Evolutionary conservation across 2,797 vertebrate species (phyloP), one percentile per base, ranked within the genome.

Genomic region (Crypturellus tataupa): DNA sequence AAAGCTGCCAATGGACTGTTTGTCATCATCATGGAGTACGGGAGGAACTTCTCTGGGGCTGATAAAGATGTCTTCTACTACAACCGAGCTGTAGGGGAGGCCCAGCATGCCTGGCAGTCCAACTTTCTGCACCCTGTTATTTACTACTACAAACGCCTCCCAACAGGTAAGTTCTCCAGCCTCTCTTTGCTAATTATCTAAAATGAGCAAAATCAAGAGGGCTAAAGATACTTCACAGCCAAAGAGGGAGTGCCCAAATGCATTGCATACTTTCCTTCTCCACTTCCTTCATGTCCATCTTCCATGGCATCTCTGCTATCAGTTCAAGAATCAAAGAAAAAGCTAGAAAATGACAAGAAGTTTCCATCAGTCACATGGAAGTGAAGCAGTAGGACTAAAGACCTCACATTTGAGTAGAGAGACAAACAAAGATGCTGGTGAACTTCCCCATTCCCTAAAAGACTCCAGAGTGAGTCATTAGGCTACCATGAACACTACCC

Each of bases 121-220:
- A 99, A 99, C 97, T 99, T 99, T 93, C 98, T 99, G 58, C 99
- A 99, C 85, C 99, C 99, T 9, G 99, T 99, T 91, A 97, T 99
- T 91, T 99, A 99, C 89, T 99, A 98, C 92, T 99, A 99, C 90
- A 98, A 97, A 64, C 96, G 10, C 33, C 98, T 99, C 40, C 99
- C 99, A 58, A 98, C 98, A 23, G 99, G 99, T 99, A 87, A 98
- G 97, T 79, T 23, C 29, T 55, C n/a, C 9, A 70, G 29, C 37
- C n/a, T 77, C 53, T 65, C 19, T 24, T 42, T 79, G 40, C 21
- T 80, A 56, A 59, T 83, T 80, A 20, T 4, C 4, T 64, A 44
- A 60, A 35, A 71, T 0, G 9, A 42, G 18, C 31, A 29, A 77
- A 92, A 69, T 2, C 0, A 59, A 70, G 31, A 90, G 56, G 27